A percentile compares a stretch with the other conserved stretches of the same genome.
phyloP scores from a whole-genome alignment of 2,113 vertebrate genomes.

The Desmodus rotundus region DNA sequence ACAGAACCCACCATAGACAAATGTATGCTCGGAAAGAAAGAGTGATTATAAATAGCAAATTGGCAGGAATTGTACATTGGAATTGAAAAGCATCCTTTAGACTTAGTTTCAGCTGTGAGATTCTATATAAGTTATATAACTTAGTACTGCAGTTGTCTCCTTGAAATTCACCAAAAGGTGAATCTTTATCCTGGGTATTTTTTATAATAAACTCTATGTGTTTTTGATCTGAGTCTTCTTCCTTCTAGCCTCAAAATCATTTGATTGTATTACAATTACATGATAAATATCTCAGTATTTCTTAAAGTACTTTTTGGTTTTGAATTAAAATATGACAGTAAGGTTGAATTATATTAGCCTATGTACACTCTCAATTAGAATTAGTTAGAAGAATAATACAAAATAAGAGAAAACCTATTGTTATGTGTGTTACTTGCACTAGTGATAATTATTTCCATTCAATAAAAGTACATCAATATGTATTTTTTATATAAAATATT shows the following conservation, averaged over 20 bases:
- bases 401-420: not conserved
- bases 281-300: not conserved
- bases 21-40: not conserved
- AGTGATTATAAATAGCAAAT: not conserved
- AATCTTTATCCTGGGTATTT: not conserved
- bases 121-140: not conserved
- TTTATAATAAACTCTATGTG: not conserved
- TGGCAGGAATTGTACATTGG: not conserved
- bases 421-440: not conserved
- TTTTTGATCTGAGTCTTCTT: not conserved
- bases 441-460: not conserved
- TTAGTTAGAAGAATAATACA: not conserved
- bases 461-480: not conserved
- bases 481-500: not conserved
- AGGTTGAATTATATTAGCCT: not conserved
- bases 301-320: not conserved
- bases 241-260: not conserved
- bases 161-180: not conserved
- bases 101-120: not conserved
- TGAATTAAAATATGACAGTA: not conserved
- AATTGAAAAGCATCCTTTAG: not conserved
- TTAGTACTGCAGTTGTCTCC: not conserved
- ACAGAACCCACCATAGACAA: not conserved
- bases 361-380: not conserved
- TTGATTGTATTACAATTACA: not conserved